A percentile compares a stretch with the other conserved stretches of the same genome.
These are phyloP conservation scores for Nymphalis io DNA, from an alignment of 1,140 invertebrate genomes.

Conservation along the genomic window DNA sequence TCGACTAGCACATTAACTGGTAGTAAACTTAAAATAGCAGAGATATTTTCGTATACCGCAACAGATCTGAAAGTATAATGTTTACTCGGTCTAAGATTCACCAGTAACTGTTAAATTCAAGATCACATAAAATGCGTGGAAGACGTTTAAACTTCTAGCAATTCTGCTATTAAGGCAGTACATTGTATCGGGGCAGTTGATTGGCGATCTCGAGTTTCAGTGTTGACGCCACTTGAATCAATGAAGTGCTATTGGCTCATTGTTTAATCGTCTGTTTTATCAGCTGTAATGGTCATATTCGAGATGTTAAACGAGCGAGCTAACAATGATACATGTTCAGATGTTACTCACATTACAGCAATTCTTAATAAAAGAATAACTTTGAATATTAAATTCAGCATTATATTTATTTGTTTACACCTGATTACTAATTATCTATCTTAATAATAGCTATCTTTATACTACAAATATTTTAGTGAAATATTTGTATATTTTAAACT, in stretches of 20 bases:
- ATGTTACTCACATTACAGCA: conserved; percentile 4
- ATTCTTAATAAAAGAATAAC: background rate
- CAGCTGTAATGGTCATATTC: conserved; percentile 61
- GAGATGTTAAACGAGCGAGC: conserved; percentile 18
- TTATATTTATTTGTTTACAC: background rate
- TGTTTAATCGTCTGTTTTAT: conserved; percentile 76
- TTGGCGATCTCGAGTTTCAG: conserved; percentile 64
- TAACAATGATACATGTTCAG: background rate
- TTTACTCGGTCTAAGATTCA: background rate
- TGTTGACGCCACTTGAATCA: conserved; percentile 70
- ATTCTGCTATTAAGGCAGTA: conserved; percentile 38
- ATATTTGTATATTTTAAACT: too few relatives aligned
- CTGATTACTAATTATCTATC: too few relatives aligned
- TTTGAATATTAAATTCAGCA: background rate
- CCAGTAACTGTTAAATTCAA: conserved; percentile 5
- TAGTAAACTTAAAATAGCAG: conserved; percentile 11
- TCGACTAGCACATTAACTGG: background rate
- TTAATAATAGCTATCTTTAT: too few relatives aligned
- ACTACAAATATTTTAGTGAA: too few relatives aligned
- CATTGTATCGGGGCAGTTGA: conserved; percentile 42
- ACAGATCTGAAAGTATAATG: background rate
- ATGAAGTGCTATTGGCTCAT: conserved; percentile 71
- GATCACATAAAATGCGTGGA: background rate
- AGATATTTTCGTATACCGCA: conserved; percentile 7
- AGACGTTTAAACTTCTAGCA: conserved; percentile 5